Evolutionary conservation across 1,140 invertebrate genomes (phyloP).

Genomic region (Anagrus nilaparvatae): DNA sequence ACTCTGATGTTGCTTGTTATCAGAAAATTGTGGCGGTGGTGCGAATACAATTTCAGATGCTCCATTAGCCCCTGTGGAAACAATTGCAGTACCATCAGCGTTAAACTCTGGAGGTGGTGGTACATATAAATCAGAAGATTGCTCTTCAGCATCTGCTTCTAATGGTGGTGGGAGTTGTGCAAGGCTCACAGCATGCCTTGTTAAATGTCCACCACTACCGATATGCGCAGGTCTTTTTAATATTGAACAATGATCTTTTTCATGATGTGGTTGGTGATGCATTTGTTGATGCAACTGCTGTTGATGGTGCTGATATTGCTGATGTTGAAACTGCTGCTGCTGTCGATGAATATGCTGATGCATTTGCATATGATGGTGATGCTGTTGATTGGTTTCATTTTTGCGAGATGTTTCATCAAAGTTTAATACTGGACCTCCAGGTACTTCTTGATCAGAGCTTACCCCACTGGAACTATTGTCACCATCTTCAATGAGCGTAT

Average conservation of each 20-base stretch:
- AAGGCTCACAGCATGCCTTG: constrained; percentile 62
- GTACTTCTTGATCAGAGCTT: constrained; percentile 72
- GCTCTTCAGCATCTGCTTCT: constrained; percentile 60
- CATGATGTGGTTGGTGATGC: neutral
- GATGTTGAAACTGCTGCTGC: neutral
- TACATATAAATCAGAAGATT: constrained; percentile 54
- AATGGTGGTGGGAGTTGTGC: constrained; percentile 72
- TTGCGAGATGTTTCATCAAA: constrained; percentile 34
- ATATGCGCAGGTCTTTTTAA: no score
- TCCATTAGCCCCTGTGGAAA: constrained; percentile 15
- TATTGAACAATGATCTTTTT: no score
- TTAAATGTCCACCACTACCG: constrained; percentile 42
- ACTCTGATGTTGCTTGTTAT: constrained; percentile 43
- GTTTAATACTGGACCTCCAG: constrained; percentile 35
- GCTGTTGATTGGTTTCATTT: constrained; percentile 36
- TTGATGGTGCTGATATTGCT: neutral
- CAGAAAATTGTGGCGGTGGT: constrained; percentile 62
- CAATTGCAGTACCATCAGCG: constrained; percentile 38
- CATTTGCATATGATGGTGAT: neutral
- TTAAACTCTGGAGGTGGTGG: constrained; percentile 73
- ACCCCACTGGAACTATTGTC: constrained; percentile 81
- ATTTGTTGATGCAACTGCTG: neutral
- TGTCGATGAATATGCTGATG: neutral
- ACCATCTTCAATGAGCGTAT: constrained; percentile 55
- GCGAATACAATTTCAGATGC: constrained; percentile 49